phyloP scores from a whole-genome alignment of 2,113 vertebrate genomes.

The Genyomyrus donnyi region DNA sequence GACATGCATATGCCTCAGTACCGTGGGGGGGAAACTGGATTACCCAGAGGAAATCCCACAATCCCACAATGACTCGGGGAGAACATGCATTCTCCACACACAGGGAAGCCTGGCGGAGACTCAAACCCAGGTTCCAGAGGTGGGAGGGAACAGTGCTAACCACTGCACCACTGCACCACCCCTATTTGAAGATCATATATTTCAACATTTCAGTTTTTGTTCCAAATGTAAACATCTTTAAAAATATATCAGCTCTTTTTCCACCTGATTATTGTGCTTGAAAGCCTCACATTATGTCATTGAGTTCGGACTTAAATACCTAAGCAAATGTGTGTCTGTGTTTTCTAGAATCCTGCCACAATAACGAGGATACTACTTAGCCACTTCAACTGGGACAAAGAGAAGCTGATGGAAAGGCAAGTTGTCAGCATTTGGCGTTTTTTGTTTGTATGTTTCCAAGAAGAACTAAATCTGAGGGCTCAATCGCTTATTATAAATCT shows the following conservation, averaged over 20 bases:
- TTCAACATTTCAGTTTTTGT: not conserved
- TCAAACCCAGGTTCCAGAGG: too few relatives aligned
- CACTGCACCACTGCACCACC: too few relatives aligned
- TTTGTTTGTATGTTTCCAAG: not conserved
- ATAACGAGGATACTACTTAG: conserved; percentile 98
- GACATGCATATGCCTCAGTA: too few relatives aligned
- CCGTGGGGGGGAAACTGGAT: too few relatives aligned
- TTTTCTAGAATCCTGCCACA: conserved; percentile 87
- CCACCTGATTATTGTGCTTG: not conserved
- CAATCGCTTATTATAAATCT: not conserved
- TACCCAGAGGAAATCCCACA: too few relatives aligned
- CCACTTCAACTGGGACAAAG: conserved; percentile 99
- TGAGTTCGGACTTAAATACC: not conserved
- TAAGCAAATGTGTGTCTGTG: not conserved
- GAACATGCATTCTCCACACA: too few relatives aligned
- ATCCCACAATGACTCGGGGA: too few relatives aligned
- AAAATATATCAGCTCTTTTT: not conserved
- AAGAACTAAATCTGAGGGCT: not conserved
- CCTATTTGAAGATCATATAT: not conserved
- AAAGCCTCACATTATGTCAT: not conserved
- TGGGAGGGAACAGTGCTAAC: too few relatives aligned
- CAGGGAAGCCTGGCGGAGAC: too few relatives aligned
- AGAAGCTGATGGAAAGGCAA: conserved; percentile 99
- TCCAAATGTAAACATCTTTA: not conserved
- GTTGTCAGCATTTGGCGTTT: conserved; percentile 8